phyloP scores from a whole-genome alignment of 2,113 vertebrate species.

The Ciconia boyciana region DNA sequence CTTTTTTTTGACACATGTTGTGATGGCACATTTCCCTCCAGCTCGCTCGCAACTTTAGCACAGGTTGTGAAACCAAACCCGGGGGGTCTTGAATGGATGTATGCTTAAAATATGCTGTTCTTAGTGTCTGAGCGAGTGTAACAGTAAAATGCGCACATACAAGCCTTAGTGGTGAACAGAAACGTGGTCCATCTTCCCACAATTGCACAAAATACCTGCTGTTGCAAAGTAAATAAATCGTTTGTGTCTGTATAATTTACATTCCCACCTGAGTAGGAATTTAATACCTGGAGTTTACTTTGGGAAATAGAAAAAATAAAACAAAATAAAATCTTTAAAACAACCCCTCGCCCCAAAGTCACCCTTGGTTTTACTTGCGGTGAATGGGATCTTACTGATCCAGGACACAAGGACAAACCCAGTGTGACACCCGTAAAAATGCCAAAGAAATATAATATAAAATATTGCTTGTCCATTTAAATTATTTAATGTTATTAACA shows the following conservation, averaged over 20 bases:
- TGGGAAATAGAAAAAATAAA: background rate
- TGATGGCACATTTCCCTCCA: background rate
- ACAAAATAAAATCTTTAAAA: background rate
- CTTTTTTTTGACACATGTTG: fast-evolving
- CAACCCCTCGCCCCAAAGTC: background rate
- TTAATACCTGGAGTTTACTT: background rate
- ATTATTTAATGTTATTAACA: conserved; percentile 50
- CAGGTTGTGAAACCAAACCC: background rate
- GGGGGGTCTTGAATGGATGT: background rate
- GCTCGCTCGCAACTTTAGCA: background rate
- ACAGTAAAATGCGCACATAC: background rate
- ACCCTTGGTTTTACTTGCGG: background rate
- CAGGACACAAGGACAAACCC: conserved; percentile 35
- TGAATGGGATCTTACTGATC: background rate
- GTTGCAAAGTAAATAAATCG: background rate
- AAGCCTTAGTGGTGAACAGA: background rate
- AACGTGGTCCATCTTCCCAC: background rate
- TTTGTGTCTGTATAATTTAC: background rate
- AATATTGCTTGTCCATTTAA: conserved; percentile 50
- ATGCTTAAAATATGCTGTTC: background rate
- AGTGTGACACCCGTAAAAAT: conserved; percentile 35
- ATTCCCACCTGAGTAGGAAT: background rate
- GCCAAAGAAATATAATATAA: conserved; percentile 24
- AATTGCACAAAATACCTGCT: background rate
- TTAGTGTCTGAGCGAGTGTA: background rate